Percentiles rank a stretch among this genome's conserved stretches.
Conservation (phyloP, 2,888 invertebrate species). For the Drosophila putrida region DNA sequence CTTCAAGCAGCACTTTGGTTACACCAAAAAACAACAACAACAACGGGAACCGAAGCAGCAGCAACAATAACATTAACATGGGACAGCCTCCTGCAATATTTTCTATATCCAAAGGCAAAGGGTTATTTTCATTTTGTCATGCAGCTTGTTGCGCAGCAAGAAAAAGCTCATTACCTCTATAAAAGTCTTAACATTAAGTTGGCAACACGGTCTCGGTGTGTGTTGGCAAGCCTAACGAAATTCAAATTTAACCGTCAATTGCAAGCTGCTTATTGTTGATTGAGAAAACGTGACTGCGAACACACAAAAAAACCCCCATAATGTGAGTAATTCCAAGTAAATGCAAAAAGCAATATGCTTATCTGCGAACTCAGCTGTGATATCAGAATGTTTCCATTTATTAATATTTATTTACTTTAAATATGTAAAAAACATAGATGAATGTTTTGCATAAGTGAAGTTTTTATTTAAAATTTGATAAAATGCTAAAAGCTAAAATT, state of each 20-base stretch:
- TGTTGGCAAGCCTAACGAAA: constrained; percentile 6
- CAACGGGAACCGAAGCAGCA: constrained; percentile 31
- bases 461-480: neutral
- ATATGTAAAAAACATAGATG: no score
- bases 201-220: constrained; percentile 1
- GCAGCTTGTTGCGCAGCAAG: neutral
- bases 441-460: neutral
- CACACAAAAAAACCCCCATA: neutral
- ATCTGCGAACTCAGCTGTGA: neutral
- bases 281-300: neutral
- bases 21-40: constrained; percentile 47
- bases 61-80: constrained; percentile 30
- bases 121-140: constrained; percentile 23
- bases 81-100: constrained; percentile 42
- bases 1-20: constrained; percentile 43
- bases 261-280: neutral
- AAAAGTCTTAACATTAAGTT: neutral
- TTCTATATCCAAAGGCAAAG: constrained; percentile 20
- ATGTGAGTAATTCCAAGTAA: neutral
- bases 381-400: constrained; percentile 2
- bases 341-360: constrained; percentile 4
- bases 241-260: constrained; percentile 14
- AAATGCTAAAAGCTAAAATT: no score
- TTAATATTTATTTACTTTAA: neutral
- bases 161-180: neutral